phyloP scores from a whole-genome alignment of 2,797 vertebrate species.

The Pogoniulus pusillus region DNA sequence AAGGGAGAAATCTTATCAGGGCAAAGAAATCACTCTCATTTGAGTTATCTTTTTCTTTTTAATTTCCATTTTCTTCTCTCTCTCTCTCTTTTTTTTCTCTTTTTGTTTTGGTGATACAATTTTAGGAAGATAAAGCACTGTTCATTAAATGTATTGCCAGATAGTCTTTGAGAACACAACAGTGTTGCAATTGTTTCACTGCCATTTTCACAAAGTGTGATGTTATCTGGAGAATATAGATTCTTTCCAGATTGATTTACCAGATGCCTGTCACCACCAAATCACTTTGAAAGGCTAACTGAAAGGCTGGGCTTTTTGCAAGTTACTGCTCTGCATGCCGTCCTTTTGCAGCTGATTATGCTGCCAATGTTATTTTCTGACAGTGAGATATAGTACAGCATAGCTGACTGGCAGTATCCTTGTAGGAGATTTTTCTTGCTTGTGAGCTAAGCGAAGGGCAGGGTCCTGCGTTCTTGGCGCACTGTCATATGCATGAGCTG shows the following conservation, averaged over 20 bases:
- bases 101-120: neutral
- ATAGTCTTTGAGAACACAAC: neutral
- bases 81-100: neutral
- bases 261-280: constrained; percentile 37
- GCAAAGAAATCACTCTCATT: neutral
- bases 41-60: neutral
- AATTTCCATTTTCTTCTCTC: neutral
- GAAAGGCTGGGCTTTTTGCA: constrained; percentile 3
- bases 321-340: constrained; percentile 34
- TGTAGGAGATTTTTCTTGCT: constrained; percentile 44
- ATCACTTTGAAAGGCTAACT: constrained; percentile 11
- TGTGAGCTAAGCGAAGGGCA: constrained; percentile 53
- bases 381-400: neutral
- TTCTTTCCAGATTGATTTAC: constrained; percentile 20
- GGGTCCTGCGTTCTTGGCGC: constrained; percentile 59
- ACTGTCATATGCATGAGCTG: constrained; percentile 44
- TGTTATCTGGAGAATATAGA: constrained; percentile 22
- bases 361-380: constrained; percentile 48
- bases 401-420: constrained; percentile 20
- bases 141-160: neutral
- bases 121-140: neutral
- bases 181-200: neutral
- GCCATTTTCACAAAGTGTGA: neutral
- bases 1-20: neutral
- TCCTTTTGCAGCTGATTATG: constrained; percentile 31